Evolutionary conservation across 2,797 vertebrate species (phyloP).

Genomic region (Mus spretus): DNA sequence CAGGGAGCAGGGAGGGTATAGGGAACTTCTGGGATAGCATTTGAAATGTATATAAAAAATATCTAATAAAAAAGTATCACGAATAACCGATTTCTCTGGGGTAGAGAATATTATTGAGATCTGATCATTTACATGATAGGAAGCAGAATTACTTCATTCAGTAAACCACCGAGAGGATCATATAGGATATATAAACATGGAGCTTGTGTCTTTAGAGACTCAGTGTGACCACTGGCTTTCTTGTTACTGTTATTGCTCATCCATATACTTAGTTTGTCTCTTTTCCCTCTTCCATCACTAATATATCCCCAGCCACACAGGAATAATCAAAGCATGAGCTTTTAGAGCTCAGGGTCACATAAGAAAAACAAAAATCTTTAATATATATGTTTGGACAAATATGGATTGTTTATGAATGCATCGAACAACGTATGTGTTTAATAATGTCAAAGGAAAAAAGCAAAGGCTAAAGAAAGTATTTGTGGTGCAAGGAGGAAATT

Average conservation of each 20-base stretch:
- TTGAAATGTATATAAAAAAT: too few relatives aligned
- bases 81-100: constrained; percentile 74
- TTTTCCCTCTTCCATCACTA: background rate
- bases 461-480: background rate
- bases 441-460: background rate
- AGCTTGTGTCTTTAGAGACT: background rate
- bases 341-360: background rate
- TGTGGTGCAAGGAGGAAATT: background rate
- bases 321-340: background rate
- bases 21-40: too few relatives aligned
- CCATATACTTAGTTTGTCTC: background rate
- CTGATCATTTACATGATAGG: constrained; percentile 17
- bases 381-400: background rate
- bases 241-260: background rate
- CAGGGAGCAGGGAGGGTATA: too few relatives aligned
- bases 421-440: background rate
- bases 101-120: constrained; percentile 56
- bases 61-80: background rate
- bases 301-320: accelerated
- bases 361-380: constrained; percentile 7
- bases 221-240: background rate
- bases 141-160: background rate
- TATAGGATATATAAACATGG: background rate
- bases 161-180: background rate
- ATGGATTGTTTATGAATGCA: background rate